Base-by-base conservation (phyloP, 2,888 invertebrate species). In the Lasioglossum figueresi region DNA sequence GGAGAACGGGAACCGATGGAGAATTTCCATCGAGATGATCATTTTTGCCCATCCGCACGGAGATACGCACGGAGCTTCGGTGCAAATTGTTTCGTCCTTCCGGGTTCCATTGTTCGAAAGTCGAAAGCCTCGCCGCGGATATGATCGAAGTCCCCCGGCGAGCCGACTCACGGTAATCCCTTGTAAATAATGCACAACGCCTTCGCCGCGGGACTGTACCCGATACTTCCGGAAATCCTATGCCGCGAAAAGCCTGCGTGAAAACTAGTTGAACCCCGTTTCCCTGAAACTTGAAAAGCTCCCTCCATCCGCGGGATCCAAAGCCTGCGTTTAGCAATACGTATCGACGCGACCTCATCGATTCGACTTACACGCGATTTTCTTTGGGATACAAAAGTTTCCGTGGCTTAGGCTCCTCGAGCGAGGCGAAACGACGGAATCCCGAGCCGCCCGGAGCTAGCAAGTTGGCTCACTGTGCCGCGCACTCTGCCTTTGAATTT, bases 211-310 rank as follows among this genome's bases (percentile, higher is more conserved):
- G 75, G 79, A 71, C 56, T 56, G 12, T 56, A 56, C 79, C 43
- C 81, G 88, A 85, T 79, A 76, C 74, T 82, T 80, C 79, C 73
- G 79, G 23, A 59, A 48, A 75, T 48, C 48, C 37, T 16, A 76
- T 56, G 87, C 81, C 83, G 87, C 84, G 89, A 85, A 89, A 90
- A 88, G 84, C 88, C 85, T 73, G 63, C 75, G 81, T 76, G 83
- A 79, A 88, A 91, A 91, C 89, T 89, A 90, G 90, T 91, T 91
- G 86, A 89, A 91, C 87, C 86, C 81, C 85, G 68, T 88, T 66
- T 34, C 82, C 82, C 86, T 90, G 86, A 89, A 92, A 93, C 92
- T 92, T 92, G 79, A 85, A 88, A 92, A 91, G 91, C 90, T 91
- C 45, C 79, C 48, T 43, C 74, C 43, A 84, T 87, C 83, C 88